Evolutionary conservation across 1,140 invertebrate genomes (phyloP), one percentile per base, ranked within the genome.

Genomic region (Papilio helenus): DNA sequence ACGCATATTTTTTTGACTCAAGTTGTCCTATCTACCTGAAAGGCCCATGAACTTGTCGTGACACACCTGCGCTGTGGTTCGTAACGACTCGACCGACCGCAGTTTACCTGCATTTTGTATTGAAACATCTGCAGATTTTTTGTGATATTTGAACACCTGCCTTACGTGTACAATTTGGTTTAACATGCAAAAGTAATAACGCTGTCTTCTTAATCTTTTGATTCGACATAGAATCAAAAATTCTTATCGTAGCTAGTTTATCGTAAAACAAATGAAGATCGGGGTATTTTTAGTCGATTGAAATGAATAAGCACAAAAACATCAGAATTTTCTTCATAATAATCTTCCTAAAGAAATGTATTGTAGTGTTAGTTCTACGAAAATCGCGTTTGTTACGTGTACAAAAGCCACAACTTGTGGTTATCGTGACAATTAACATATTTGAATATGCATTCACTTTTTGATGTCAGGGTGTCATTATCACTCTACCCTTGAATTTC

Each of bases 391-490:
- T 34, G 34, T 58, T 65, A 61, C 39, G 58, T 77, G 46, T 65
- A 65, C 39, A 77, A 77, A 77, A 39, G 51, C n/a, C 18, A n/a
- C 29, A 77, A 77, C 74, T 77, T 77, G 55, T 39, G 34, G 58
- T 44, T 65, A 77, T 77, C 34, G 55, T 39, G 51, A 76, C 20
- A 77, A 77, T 77, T 77, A 65, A 20, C 76, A 77, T 77, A 65
- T 65, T 42, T 77, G 55, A 77, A 77, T 77, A 77, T 77, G 76
- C 34, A 77, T 77, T 65, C 55, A 23, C 29, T 79, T 80, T 79
- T 68, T 58, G 44, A 79, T 83, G 82, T 85, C 84, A 85, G 44
- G 82, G 79, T 72, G 29, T 68, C 65, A 42, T 72, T 82, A 83
- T 85, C 82, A 82, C 16, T 79, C 16, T 68, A 34, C 26, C 81